Conservation (phyloP, 1,140 invertebrate species). For the Aphidius gifuensis region DNA sequence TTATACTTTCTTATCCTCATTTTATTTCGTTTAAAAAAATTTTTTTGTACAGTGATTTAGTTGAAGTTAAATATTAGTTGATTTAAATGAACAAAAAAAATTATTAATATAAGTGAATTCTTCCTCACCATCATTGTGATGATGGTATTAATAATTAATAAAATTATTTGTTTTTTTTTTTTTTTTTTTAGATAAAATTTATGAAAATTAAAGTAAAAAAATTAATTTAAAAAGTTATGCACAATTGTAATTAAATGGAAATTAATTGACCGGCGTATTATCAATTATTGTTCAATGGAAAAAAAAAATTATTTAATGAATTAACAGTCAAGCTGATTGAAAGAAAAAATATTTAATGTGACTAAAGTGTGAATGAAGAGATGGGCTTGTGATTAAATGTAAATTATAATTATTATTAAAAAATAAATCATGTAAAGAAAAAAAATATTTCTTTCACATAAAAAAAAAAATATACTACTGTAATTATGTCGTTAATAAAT, state of each 20-base stretch:
- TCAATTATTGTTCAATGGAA: not conserved
- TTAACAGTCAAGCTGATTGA: not conserved
- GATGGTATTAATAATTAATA: no score
- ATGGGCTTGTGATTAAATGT: slow-evolving; percentile 39
- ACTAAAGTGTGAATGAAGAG: slow-evolving; percentile 30
- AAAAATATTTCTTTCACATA: slow-evolving; percentile 44
- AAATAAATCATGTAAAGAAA: slow-evolving; percentile 41
- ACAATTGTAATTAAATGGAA: not conserved
- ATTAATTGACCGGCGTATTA: not conserved
- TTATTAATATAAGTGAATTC: no score
- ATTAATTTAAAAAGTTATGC: no score
- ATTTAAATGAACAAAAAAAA: no score
- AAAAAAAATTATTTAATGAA: slow-evolving; percentile 5
- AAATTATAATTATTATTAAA: slow-evolving; percentile 34
- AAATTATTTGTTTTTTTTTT: no score
- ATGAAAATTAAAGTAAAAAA: no score
- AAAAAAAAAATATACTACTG: slow-evolving; percentile 44
- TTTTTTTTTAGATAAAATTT: no score
- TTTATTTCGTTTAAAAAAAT: slow-evolving; percentile 9
- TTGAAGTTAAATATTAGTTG: slow-evolving; percentile 16
- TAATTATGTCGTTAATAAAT: slow-evolving; percentile 54
- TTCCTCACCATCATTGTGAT: no score
- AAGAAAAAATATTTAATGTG: not conserved
- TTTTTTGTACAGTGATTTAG: slow-evolving; percentile 35
- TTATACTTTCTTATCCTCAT: slow-evolving; percentile 11